phyloP scores from a whole-genome alignment of 2,113 vertebrate species.

The Gyps fulvus region DNA sequence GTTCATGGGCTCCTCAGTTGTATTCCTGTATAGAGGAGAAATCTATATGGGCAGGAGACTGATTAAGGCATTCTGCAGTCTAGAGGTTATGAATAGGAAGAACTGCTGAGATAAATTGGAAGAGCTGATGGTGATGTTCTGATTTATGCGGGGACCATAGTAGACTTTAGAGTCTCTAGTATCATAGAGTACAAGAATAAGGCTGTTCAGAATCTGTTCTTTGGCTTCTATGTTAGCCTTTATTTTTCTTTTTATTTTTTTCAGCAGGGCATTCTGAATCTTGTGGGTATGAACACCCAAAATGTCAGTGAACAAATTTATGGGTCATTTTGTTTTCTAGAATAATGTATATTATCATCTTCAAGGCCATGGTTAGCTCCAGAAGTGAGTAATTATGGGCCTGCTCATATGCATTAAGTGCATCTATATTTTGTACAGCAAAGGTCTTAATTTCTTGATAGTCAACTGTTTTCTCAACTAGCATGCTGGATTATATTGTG shows the following conservation, averaged over 20 bases:
- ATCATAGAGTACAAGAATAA: not conserved
- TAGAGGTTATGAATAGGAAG: not conserved
- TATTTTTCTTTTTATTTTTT: not conserved
- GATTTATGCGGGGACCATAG: not conserved
- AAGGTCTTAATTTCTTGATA: not conserved
- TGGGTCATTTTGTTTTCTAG: not conserved
- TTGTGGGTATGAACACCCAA: not conserved
- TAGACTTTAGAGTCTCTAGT: not conserved
- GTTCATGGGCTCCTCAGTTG: not conserved
- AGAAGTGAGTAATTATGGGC: not conserved
- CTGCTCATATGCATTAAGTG: fast-evolving
- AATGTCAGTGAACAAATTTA: not conserved
- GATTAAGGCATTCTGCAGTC: not conserved
- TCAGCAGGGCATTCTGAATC: not conserved
- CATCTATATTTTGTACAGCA: not conserved
- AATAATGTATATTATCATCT: not conserved
- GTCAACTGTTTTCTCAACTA: not conserved
- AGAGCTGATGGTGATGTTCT: not conserved
- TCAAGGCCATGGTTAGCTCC: not conserved
- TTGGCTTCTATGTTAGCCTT: not conserved
- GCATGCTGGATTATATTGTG: not conserved
- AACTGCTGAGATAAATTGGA: not conserved
- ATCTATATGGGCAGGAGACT: not conserved
- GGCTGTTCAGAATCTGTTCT: not conserved
- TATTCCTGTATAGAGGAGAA: not conserved